phyloP scores from a whole-genome alignment of 2,888 invertebrate genomes.

The Reticulitermes lucifugus region DNA sequence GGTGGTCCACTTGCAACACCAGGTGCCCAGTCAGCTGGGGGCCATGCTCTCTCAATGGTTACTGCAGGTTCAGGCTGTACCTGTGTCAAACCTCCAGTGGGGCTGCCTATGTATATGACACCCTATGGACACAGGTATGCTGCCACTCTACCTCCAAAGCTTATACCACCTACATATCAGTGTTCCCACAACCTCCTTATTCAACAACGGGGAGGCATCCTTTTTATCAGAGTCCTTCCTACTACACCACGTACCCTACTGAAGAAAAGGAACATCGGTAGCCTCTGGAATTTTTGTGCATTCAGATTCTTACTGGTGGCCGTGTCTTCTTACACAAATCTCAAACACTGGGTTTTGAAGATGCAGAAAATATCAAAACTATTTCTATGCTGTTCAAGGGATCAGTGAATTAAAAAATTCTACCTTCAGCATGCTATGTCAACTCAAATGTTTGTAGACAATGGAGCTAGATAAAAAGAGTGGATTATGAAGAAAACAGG shows the following conservation, averaged over 20 bases:
- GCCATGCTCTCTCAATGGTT: conserved; percentile 38
- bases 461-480: no score
- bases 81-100: conserved; percentile 66
- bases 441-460: no score
- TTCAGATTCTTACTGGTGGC: neutral
- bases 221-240: conserved; percentile 63
- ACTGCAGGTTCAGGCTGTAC: conserved; percentile 65
- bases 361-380: no score
- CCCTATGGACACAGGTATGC: conserved; percentile 69
- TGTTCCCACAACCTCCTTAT: conserved; percentile 68
- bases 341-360: no score
- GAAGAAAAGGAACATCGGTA: conserved; percentile 60
- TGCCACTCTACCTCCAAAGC: conserved; percentile 65
- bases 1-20: conserved; percentile 72
- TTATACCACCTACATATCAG: conserved; percentile 56
- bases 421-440: no score
- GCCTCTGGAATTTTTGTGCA: conserved; percentile 39
- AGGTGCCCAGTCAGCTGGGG: conserved; percentile 54
- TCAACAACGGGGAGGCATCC: conserved; percentile 73
- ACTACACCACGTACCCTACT: conserved; percentile 60
- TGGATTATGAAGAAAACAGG: no score
- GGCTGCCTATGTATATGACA: conserved; percentile 69
- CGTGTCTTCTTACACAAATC: no score
- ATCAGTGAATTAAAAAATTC: no score
- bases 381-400: no score